These are phyloP conservation scores for Pangasianodon hypophthalmus DNA, from an alignment of 2,113 vertebrate species.

Conservation along the genomic window DNA sequence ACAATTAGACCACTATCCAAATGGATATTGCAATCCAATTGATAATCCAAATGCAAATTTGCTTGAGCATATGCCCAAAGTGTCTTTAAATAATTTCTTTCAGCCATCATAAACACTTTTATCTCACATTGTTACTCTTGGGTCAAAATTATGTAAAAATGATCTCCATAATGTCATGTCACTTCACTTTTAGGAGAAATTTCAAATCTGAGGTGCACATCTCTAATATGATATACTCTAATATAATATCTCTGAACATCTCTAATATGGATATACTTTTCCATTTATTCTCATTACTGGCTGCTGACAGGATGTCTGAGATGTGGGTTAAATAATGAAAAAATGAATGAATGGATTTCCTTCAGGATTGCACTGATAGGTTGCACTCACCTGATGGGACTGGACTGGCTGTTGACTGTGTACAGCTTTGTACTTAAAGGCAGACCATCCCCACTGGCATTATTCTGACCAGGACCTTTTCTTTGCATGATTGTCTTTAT, in stretches of 20 bases:
- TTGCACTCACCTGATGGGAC: slow-evolving; percentile 68
- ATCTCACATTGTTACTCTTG: neutral
- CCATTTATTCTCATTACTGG: neutral
- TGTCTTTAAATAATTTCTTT: neutral
- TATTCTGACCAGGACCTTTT: slow-evolving; percentile 69
- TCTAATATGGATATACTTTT: neutral
- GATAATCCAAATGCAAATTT: neutral
- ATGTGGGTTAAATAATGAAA: neutral
- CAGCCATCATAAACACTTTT: neutral
- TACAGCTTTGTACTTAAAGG: slow-evolving; percentile 60
- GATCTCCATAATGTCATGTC: neutral
- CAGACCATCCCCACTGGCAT: slow-evolving; percentile 60
- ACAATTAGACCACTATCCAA: neutral
- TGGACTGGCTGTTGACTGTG: slow-evolving; percentile 75
- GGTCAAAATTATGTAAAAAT: neutral
- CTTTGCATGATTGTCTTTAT: slow-evolving; percentile 74
- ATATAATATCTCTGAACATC: no score
- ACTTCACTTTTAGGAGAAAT: no score
- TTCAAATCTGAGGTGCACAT: no score
- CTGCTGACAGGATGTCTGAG: neutral
- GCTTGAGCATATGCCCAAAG: neutral
- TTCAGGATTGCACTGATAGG: neutral
- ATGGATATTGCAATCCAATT: no score
- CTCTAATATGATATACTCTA: no score
- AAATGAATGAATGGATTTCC: neutral